These are phyloP conservation scores for Cavia porcellus DNA, from an alignment of 2,113 vertebrate species.

Conservation along the genomic window DNA sequence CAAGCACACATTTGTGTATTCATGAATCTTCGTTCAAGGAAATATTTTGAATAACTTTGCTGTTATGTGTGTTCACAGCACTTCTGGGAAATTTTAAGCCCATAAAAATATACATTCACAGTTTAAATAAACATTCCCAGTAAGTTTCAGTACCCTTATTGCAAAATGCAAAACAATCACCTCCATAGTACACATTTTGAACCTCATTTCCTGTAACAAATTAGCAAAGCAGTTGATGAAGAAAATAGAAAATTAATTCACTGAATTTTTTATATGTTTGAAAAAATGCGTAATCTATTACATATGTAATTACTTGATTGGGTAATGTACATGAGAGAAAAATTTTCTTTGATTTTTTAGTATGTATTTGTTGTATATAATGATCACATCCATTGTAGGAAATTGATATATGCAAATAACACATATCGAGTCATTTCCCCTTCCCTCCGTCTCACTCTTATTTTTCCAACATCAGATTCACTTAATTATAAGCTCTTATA, in stretches of 20 bases:
- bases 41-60: slow-evolving; percentile 44
- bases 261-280: background rate
- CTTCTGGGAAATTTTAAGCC: background rate
- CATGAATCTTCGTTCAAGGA: background rate
- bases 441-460: background rate
- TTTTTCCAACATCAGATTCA: background rate
- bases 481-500: background rate
- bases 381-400: background rate
- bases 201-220: slow-evolving; percentile 42
- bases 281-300: slow-evolving; percentile 35
- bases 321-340: background rate
- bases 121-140: background rate
- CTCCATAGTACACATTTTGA: background rate
- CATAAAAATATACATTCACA: slow-evolving; percentile 8
- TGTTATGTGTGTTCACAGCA: background rate
- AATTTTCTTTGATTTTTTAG: background rate
- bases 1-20: background rate
- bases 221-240: slow-evolving; percentile 18
- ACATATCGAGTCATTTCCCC: background rate
- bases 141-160: background rate
- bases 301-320: slow-evolving; percentile 1
- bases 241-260: slow-evolving; percentile 47
- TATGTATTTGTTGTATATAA: background rate
- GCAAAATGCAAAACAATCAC: background rate
- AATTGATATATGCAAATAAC: background rate